Evolutionary conservation across 2,888 invertebrate genomes (phyloP), one percentile per base, ranked within the genome.

Genomic region (Cabera pusaria): DNA sequence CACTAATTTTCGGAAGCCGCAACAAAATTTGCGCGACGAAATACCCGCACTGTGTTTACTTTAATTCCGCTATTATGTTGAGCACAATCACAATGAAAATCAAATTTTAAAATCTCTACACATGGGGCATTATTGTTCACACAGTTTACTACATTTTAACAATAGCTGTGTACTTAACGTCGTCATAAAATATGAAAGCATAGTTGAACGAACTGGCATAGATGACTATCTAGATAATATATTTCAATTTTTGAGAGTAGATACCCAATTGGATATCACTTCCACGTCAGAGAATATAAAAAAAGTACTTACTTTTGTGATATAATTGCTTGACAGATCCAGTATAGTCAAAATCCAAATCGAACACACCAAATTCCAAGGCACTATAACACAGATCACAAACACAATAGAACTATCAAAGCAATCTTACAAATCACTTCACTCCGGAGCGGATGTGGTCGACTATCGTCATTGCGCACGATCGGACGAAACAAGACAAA

Each of bases 1-100:
- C 46, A 46, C 46, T 32, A 44, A 46, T 50, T 44, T 44, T 42
- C 45, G 28, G 25, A 37, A 44, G 44, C 44, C 44, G 12, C 39
- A 44, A 35, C 46, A 41, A 41, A 46, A 41, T 49, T 37, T 38
- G 44, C 45, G 38, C 42, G 20, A 40, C 35, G 28, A 31, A 49
- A 49, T 40, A 32, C 24, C 21, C 21, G 24, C 23, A 35, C 27
- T 43, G 38, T 38, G 32, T 41, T 32, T 32, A 37, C 34, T 37
- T 45, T 43, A 28, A 40, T 44, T 42, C 33, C 35, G 6, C 21
- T 34, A 35, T 44, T 49, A 36, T 42, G 34, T 32, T 49, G 35
- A 22, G 38, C 23, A 40, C 44, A 45, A 42, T 35, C 26, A 29
- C 38, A 34, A 19, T 41, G 37, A 28, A 36, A 29, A 26, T 26